Percentiles rank a stretch among this genome's conserved stretches.
phyloP scores from a whole-genome alignment of 1,140 invertebrate species.

The Planococcus citri region DNA sequence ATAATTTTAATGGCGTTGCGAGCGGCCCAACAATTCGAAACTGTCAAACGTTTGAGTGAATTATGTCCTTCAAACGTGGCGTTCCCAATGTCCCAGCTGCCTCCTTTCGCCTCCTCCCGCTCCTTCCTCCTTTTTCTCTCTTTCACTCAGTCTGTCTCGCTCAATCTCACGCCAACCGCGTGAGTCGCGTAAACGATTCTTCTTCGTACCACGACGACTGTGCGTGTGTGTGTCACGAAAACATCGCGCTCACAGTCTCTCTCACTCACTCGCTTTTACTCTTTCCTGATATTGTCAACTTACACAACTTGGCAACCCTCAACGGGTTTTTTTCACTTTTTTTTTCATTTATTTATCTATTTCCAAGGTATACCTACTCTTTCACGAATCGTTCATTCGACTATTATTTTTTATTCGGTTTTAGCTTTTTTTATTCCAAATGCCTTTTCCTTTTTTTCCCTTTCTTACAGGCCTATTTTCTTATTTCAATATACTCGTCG shows the following conservation, averaged over 20 bases:
- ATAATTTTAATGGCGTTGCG: slow-evolving; percentile 20
- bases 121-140: neutral
- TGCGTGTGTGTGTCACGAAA: neutral
- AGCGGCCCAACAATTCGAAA: slow-evolving; percentile 19
- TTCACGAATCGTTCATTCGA: too few species aligned
- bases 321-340: neutral
- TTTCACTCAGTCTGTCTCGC: neutral
- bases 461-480: too few species aligned
- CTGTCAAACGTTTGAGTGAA: slow-evolving; percentile 20
- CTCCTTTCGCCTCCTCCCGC: slow-evolving; percentile 16
- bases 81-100: slow-evolving; percentile 19
- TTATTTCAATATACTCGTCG: too few species aligned
- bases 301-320: neutral
- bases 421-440: too few species aligned
- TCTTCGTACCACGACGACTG: slow-evolving; percentile 1
- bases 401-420: too few species aligned
- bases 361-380: too few species aligned
- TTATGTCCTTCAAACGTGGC: slow-evolving; percentile 20
- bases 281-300: neutral
- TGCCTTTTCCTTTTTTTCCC: too few species aligned
- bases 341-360: too few species aligned
- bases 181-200: slow-evolving; percentile 15
- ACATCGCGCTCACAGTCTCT: neutral
- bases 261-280: too few species aligned
- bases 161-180: neutral